Conservation (phyloP, 2,113 vertebrate genomes). For the Odontesthes bonariensis region DNA sequence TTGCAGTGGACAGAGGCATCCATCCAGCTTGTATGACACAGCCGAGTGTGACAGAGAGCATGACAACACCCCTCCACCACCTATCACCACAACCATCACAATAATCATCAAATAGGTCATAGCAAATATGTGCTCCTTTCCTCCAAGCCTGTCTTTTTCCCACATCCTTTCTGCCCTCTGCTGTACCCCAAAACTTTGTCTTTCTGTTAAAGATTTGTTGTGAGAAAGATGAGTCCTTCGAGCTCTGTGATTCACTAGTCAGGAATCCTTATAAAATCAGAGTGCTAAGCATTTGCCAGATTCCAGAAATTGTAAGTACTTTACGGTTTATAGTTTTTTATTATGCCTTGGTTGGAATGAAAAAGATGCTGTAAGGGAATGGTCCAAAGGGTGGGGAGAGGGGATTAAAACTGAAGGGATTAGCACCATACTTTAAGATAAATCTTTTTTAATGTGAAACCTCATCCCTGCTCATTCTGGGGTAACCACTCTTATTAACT, state of each 20-base stretch:
- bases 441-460: constrained; percentile 86
- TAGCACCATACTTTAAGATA: constrained; percentile 84
- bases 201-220: constrained; percentile 75
- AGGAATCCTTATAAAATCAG: constrained; percentile 84
- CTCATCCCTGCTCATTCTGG: constrained; percentile 81
- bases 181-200: constrained; percentile 60
- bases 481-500: constrained; percentile 77
- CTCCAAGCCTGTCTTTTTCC: constrained; percentile 11
- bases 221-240: constrained; percentile 74
- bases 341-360: constrained; percentile 74
- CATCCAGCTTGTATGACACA: constrained; percentile 70
- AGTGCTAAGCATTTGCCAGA: constrained; percentile 69
- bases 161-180: constrained; percentile 58
- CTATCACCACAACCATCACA: constrained; percentile 41
- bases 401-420: constrained; percentile 82
- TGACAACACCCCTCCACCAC: constrained; percentile 61
- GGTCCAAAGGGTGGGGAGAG: constrained; percentile 26
- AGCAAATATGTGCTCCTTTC: constrained; percentile 22
- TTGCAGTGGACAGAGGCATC: constrained; percentile 78
- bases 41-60: constrained; percentile 66
- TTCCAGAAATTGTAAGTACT: constrained; percentile 83
- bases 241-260: constrained; percentile 78
- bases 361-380: constrained; percentile 63
- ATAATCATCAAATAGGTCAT: constrained; percentile 59
- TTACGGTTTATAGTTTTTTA: constrained; percentile 82